These are phyloP conservation scores for Vulpes vulpes DNA, from an alignment of 2,113 vertebrate species.

Conservation along the genomic window DNA sequence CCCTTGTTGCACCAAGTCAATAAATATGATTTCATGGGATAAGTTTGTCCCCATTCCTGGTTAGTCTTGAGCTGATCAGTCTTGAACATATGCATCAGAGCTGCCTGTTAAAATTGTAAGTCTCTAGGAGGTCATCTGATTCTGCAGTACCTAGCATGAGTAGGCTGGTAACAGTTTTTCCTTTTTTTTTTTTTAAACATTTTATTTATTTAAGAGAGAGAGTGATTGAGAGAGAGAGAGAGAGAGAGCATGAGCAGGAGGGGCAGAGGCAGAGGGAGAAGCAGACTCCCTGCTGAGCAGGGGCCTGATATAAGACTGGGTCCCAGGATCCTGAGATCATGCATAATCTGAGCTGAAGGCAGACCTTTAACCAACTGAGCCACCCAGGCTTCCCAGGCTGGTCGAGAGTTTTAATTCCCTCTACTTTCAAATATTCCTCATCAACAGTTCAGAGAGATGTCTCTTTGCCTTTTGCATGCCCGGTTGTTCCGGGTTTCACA, in stretches of 20 bases:
- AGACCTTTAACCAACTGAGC: too few species aligned
- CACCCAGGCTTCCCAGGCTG: too few species aligned
- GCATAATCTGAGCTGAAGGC: too few species aligned
- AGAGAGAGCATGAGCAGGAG: too few species aligned
- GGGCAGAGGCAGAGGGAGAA: too few species aligned
- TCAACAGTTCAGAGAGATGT: background rate
- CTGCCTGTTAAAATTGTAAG: background rate
- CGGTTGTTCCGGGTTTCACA: background rate
- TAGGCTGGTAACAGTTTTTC: background rate
- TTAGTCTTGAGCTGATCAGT: background rate
- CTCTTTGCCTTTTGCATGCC: background rate
- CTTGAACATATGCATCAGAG: background rate
- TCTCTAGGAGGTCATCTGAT: background rate
- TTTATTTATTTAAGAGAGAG: too few species aligned
- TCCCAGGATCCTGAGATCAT: too few species aligned
- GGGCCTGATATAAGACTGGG: too few species aligned
- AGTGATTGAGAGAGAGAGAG: too few species aligned
- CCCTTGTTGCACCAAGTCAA: background rate
- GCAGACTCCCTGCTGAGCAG: too few species aligned
- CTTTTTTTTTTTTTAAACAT: too few species aligned
- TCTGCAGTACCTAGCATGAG: background rate
- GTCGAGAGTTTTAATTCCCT: background rate
- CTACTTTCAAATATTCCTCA: background rate
- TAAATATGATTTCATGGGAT: background rate
- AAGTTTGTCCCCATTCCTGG: background rate